phyloP scores from a whole-genome alignment of 2,113 vertebrate genomes.

The Paradoxurus hermaphroditus region DNA sequence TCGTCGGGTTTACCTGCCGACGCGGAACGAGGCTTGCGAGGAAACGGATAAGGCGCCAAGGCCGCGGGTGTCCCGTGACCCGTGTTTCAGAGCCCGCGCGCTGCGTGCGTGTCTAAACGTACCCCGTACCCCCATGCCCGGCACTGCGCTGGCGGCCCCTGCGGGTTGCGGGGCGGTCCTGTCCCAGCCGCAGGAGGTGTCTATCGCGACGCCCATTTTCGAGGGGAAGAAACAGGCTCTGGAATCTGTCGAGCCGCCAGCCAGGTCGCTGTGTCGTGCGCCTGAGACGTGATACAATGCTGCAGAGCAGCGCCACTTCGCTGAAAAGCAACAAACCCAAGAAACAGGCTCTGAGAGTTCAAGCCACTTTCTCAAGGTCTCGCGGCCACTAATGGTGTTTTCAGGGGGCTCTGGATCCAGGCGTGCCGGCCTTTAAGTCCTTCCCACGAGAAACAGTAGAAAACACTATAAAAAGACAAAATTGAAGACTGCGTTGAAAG shows the following conservation, averaged over 20 bases:
- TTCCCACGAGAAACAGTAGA: background rate
- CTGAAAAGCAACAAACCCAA: too few species aligned
- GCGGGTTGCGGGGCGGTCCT: too few species aligned
- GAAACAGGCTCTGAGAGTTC: background rate
- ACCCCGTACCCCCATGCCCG: too few species aligned
- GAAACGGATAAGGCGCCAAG: background rate
- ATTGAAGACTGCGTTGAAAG: background rate
- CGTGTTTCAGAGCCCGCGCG: too few species aligned
- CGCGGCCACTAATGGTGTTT: background rate
- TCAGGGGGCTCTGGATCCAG: background rate
- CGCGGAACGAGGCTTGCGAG: background rate
- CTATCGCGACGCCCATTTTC: background rate
- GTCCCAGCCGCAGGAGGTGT: accelerated
- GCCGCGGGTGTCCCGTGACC: background rate
- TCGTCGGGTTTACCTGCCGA: accelerated
- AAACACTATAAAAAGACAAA: background rate
- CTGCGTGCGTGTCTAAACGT: accelerated
- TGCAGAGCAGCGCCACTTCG: too few species aligned
- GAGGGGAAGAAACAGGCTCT: background rate
- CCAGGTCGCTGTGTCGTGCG: too few species aligned
- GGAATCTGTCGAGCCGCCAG: too few species aligned
- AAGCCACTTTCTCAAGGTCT: background rate
- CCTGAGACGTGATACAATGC: too few species aligned
- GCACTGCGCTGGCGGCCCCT: too few species aligned
- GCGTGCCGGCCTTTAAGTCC: background rate